Base-by-base conservation (phyloP, 2,888 invertebrate species). In the Catocala sponsa region DNA sequence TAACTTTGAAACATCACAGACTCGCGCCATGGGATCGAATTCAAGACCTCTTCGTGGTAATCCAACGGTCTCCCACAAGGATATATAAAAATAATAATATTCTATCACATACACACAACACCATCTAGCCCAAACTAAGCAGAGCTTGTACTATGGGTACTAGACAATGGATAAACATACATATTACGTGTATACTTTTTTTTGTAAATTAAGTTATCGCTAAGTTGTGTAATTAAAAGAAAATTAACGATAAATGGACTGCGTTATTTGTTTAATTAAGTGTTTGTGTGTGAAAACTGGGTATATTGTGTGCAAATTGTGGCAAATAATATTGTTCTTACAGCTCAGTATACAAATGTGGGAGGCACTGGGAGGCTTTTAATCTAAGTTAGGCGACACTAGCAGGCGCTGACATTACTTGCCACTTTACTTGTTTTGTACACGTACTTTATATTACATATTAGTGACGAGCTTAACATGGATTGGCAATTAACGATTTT, bases 401-500 rank as follows among this genome's bases (percentile, higher is more conserved):
- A 41, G 2, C 11, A 10, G 10, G 7, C 10, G 10, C 9, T 10
- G 13, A 54, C 44, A 56, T 59, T 7, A 52, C 15, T 55, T 55
- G 6, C 49, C 47, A 56, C 49, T 54, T 62, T 42, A 53, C 15
- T 54, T 5, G 10, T 47, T 10, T 38, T 6, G 1, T 6, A 6
- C 44, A 46, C 44, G 6, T 15, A 46, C 13, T 13, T 38, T 9
- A 38, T 38, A 38, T 9, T 38, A 38, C 9, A 6, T 46, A 46
- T 38, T 53, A 55, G n/a, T 58, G 48, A 56, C 44, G 43, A 38
- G 6, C 47, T 54, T 6, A 50, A 59, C 47, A 68, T 32, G 55
- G 55, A 48, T 55, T 55, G 6, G 13, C 41, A 55, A 61, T 68
- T 55, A 71, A 51, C 44, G 9, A 54, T 68, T 47, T 25, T 12